Base-by-base conservation (phyloP, 1,140 invertebrate genomes). In the Vanessa tameamea region DNA sequence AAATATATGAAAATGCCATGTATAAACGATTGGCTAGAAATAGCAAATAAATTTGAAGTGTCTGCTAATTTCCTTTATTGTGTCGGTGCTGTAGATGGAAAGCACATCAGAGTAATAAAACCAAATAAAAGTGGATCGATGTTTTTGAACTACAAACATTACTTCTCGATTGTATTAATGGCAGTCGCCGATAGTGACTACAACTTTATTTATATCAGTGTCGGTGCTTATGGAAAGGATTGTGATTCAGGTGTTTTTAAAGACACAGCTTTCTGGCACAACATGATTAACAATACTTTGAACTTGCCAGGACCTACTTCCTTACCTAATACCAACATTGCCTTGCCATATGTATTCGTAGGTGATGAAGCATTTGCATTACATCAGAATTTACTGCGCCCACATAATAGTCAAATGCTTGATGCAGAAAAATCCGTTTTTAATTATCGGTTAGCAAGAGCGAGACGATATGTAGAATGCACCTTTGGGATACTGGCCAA, bases 401-500 rank as follows among this genome's bases (percentile, higher is more conserved):
- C 90, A 43, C 92, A 87, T 76, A 76, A 84, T 23, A 81, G 84
- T 78, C 86, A 70, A 68, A 16, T 63, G 50, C 69, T 93, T 43
- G 73, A 78, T 16, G 57, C 83, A 26, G 73, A 82, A 64, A 85
- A 83, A 82, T 74, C 74, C 72, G 81, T 93, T 16, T 94, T 90
- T 79, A 94, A 94, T 76, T 94, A 94, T 76, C 74, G 88, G 48
- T 63, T 93, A 14, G 77, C 79, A 48, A 77, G 86, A 72, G 89
- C 78, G 67, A 51, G 73, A 48, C 59, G 67, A 9, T 75, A 77
- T 63, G 73, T 80, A 51, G 73, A 80, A 72, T 80, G 71, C 53
- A 47, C 55, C 31, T 73, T 73, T 73, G 71, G 71, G 9, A 73
- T 67, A 53, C 13, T 53, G 51, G 50, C 50, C 50, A 51, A 51